phyloP scores from a whole-genome alignment of 2,888 invertebrate species.

The Liodrosophila aerea region DNA sequence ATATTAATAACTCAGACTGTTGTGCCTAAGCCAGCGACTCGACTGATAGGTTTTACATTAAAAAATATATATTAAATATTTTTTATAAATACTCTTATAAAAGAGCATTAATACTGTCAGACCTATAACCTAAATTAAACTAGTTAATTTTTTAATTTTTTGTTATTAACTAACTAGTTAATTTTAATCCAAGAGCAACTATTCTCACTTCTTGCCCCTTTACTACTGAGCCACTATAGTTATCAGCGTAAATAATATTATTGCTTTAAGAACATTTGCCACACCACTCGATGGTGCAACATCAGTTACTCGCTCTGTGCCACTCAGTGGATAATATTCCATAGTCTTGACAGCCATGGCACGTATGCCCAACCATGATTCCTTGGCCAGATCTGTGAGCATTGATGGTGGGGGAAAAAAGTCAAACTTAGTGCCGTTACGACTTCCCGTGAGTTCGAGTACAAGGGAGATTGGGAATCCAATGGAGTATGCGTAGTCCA shows the following conservation, averaged over 20 bases:
- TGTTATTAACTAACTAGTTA: too few relatives aligned
- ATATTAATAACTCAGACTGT: too few relatives aligned
- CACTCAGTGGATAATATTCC: slow-evolving; percentile 45
- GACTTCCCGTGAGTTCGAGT: slow-evolving; percentile 85
- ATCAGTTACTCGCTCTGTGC: background rate
- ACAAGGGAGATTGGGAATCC: slow-evolving; percentile 85
- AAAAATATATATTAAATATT: background rate
- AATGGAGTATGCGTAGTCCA: slow-evolving; percentile 85
- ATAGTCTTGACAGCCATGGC: slow-evolving; percentile 76
- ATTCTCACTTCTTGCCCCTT: too few relatives aligned
- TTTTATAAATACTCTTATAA: background rate
- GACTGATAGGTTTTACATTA: too few relatives aligned
- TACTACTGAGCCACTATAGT: background rate
- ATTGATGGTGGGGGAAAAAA: slow-evolving; percentile 84
- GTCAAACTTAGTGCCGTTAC: slow-evolving; percentile 72
- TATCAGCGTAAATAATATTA: too few relatives aligned
- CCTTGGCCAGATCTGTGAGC: slow-evolving; percentile 84
- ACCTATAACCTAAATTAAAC: too few relatives aligned
- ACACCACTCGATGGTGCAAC: slow-evolving; percentile 1
- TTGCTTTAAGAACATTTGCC: slow-evolving; percentile 8
- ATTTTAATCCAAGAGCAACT: too few relatives aligned
- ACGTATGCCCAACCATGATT: slow-evolving; percentile 84
- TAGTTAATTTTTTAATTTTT: too few relatives aligned
- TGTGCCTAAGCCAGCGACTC: too few relatives aligned
- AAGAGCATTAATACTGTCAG: background rate